phyloP scores from a whole-genome alignment of 2,113 vertebrate species.

The Anoplopoma fimbria region DNA sequence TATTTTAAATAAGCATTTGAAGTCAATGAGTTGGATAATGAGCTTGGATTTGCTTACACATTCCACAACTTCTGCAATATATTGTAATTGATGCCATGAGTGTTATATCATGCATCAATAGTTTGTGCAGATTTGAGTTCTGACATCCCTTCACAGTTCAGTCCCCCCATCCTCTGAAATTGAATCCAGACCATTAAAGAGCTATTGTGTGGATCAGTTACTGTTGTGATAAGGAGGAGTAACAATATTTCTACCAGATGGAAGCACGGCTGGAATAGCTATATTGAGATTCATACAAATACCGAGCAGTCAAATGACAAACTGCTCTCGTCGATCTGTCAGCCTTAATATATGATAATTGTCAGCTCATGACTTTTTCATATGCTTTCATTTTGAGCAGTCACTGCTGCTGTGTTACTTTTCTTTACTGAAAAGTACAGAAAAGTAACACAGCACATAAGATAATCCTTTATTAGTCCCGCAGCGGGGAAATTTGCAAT shows the following conservation, averaged over 20 bases:
- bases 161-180: background rate
- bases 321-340: background rate
- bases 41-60: background rate
- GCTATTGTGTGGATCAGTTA: slow-evolving; percentile 36
- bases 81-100: slow-evolving; percentile 34
- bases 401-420: background rate
- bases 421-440: background rate
- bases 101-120: background rate
- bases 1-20: background rate
- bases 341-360: slow-evolving; percentile 1
- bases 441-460: background rate
- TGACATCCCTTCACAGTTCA: slow-evolving; percentile 24
- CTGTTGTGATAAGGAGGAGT: slow-evolving; percentile 44
- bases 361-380: background rate
- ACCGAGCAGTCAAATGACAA: slow-evolving; percentile 14
- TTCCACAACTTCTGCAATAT: slow-evolving; percentile 16
- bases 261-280: slow-evolving; percentile 18
- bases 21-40: background rate
- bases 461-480: too few relatives aligned
- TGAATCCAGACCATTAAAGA: slow-evolving; percentile 43
- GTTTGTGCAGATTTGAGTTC: slow-evolving; percentile 24
- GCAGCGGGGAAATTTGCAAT: too few relatives aligned
- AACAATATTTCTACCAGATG: slow-evolving; percentile 46
- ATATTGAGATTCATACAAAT: slow-evolving; percentile 24
- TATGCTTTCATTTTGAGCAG: slow-evolving; percentile 29